Conservation (phyloP, 2,797 vertebrate genomes). For the Pelodytes ibericus region DNA sequence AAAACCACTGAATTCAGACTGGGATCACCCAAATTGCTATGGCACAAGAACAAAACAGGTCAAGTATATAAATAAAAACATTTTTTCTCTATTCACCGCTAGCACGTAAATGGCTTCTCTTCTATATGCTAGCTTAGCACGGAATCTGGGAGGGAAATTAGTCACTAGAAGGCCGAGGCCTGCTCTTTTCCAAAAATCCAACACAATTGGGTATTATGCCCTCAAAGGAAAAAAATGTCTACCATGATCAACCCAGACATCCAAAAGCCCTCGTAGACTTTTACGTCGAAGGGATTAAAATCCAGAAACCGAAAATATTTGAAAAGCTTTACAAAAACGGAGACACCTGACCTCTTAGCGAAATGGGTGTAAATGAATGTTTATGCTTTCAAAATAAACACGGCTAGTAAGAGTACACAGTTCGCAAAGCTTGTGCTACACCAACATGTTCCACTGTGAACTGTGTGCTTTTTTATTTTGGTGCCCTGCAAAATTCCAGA, state of each 20-base stretch:
- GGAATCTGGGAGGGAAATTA: neutral
- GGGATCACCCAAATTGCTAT: neutral
- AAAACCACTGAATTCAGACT: neutral
- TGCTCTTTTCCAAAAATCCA: neutral
- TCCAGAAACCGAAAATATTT: slow-evolving; percentile 38
- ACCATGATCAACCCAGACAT: slow-evolving; percentile 28
- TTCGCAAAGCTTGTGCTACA: slow-evolving; percentile 16
- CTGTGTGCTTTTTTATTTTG: neutral
- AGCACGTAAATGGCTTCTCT: neutral
- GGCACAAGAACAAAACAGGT: neutral
- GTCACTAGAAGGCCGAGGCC: neutral
- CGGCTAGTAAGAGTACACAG: slow-evolving; percentile 20
- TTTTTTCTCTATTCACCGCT: neutral
- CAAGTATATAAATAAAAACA: neutral
- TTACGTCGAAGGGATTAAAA: slow-evolving; percentile 38
- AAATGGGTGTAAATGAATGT: slow-evolving; percentile 36
- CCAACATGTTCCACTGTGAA: slow-evolving; percentile 8
- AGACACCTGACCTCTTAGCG: slow-evolving; percentile 30
- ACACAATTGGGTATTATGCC: slow-evolving; percentile 28
- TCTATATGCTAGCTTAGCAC: neutral
- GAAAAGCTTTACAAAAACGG: slow-evolving; percentile 29
- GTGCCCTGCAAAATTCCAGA: slow-evolving; percentile 16
- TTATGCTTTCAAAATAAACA: slow-evolving; percentile 43
- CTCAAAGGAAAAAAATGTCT: slow-evolving; percentile 22
- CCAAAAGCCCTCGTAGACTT: slow-evolving; percentile 12